These are phyloP conservation scores for Turritopsis dohrnii DNA, from an alignment of 30 jellyfish, hydroid and myxozoan genomes.

Conservation along the genomic window DNA sequence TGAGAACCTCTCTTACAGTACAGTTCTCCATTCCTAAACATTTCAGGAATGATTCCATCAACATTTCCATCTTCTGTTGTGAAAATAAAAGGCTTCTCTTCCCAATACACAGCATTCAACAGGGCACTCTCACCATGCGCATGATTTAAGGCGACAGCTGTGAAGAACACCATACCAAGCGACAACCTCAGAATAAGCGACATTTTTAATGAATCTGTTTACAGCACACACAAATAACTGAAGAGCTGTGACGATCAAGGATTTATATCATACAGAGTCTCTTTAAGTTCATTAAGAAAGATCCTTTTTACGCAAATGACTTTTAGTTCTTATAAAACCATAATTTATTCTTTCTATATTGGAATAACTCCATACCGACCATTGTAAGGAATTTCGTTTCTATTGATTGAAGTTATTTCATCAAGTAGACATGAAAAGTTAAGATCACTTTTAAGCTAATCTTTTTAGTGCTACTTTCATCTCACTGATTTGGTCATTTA, in stretches of 20 bases:
- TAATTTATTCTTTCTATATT: neutral
- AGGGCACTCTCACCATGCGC: neutral
- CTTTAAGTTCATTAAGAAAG: neutral
- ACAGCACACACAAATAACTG: neutral
- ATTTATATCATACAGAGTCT: neutral
- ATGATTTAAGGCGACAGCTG: neutral
- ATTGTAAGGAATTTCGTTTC: neutral
- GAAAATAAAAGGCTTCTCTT: conserved; percentile 14
- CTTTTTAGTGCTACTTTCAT: neutral
- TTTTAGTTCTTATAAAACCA: neutral
- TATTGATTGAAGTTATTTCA: neutral
- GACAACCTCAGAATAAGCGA: neutral
- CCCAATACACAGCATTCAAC: conserved; percentile 18
- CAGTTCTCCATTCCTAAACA: neutral
- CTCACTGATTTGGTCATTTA: neutral
- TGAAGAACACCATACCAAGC: neutral
- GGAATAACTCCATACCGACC: neutral
- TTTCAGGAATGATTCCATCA: conserved; percentile 25
- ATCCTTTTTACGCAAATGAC: neutral
- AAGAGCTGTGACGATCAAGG: neutral
- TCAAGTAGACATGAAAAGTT: neutral
- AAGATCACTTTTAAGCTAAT: neutral
- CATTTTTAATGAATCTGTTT: neutral
- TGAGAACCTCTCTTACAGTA: neutral
- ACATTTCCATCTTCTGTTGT: neutral